Evolutionary conservation across 2,888 invertebrate genomes (phyloP), one percentile per base, ranked within the genome.

Genomic region (Lissocephala sabroskyi): DNA sequence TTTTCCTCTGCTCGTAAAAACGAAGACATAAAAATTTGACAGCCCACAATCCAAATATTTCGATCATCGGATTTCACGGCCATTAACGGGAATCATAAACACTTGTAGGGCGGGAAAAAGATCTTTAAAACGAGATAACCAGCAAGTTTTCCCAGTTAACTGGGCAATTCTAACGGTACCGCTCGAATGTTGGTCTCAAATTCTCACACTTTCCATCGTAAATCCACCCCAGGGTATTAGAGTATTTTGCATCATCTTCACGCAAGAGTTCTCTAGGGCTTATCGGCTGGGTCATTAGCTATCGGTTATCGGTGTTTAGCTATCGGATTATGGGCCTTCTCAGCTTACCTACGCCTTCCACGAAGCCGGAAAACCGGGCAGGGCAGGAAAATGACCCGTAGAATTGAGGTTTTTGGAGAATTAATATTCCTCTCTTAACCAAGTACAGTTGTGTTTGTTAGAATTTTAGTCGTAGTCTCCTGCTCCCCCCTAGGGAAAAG

Each of bases 131-230:
- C n/a, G n/a, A n/a, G n/a, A n/a, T n/a, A n/a, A n/a, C n/a, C n/a
- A n/a, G n/a, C n/a, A n/a, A n/a, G n/a, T n/a, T n/a, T n/a, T 40
- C 36, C 30, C 23, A 37, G 40, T 40, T 41, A 52, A 46, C 30
- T 41, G 39, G 19, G 44, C 47, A 53, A 48, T 60, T 52, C 62
- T 77, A 77, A 75, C 78, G 65, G 78, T 77, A 53, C 45, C 47
- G 65, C 52, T 62, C 59, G 50, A 56, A 47, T 50, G 44, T 45
- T 48, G 40, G 52, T 46, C 52, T 66, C 75, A 56, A 49, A 66
- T 77, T 75, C 75, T 75, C 75, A 71, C 75, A 77, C 78, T 75
- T 77, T 77, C 78, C 52, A 66, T 68, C 68, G 71, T 77, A 74
- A 77, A 74, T 74, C 71, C 37, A 45, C 49, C 45, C 54, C 54